These are phyloP conservation scores for Nasonia oneida DNA, from an alignment of 2,888 invertebrate species.

Conservation along the genomic window DNA sequence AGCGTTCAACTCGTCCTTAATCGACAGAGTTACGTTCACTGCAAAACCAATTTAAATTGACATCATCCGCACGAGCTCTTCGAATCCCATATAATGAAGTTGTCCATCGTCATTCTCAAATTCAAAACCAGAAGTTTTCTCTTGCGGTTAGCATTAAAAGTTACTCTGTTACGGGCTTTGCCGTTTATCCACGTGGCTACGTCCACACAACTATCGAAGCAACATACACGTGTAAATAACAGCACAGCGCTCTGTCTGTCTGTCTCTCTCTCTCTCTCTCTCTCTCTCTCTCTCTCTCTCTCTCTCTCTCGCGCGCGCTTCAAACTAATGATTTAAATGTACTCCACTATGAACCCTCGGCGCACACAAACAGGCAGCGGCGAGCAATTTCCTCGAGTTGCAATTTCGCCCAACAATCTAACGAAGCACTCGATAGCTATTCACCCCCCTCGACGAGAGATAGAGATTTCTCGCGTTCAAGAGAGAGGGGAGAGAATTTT, in stretches of 20 bases:
- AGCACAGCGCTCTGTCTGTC: background rate
- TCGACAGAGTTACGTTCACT: too few relatives aligned
- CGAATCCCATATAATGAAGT: too few relatives aligned
- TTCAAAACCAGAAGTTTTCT: too few relatives aligned
- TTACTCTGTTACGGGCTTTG: background rate
- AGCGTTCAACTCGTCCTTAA: too few relatives aligned
- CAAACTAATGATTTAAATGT: constrained; percentile 11
- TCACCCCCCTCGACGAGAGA: background rate
- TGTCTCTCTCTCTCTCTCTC: too few relatives aligned
- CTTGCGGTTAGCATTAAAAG: too few relatives aligned
- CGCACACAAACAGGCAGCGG: background rate
- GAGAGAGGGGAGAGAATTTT: background rate
- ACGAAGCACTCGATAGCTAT: background rate
- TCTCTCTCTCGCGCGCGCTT: background rate
- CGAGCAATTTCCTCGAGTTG: background rate
- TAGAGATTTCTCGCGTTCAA: background rate
- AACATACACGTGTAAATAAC: background rate
- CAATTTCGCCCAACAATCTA: constrained; percentile 6
- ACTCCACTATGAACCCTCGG: background rate
- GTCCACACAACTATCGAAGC: too few relatives aligned
- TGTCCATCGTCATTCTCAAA: too few relatives aligned
- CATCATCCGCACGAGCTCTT: too few relatives aligned
- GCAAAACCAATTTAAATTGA: too few relatives aligned
- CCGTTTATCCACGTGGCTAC: background rate
- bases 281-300: too few relatives aligned